Base-by-base conservation (phyloP, 2,888 invertebrate genomes). In the Suillia variegata region DNA sequence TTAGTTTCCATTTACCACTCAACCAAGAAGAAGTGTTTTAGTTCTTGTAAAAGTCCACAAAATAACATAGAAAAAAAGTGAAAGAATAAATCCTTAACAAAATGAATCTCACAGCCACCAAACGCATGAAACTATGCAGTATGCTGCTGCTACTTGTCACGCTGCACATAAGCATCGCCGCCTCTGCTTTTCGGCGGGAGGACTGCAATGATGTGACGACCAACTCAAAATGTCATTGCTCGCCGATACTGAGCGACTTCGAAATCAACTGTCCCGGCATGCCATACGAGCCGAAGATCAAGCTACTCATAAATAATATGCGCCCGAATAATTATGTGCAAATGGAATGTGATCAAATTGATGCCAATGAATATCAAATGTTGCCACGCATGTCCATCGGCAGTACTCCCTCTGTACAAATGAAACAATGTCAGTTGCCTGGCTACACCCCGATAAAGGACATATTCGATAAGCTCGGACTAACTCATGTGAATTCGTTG, bases 361-460 rank as follows among this genome's bases (percentile, higher is more conserved):
- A 79, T 58, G 69, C 75, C 5, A 64, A 69, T 1, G 77, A 80
- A 8, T 82, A 77, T 56, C 68, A 66, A 2, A 62, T 74, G 20
- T 59, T 82, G 63, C 82, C 82, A 1, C 60, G 68, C 13, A 68
- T 81, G 69, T 65, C 68, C n/a, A 74, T 81, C 34, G 79, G 80
- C 12, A 73, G 65, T 49, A 73, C 70, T 1, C 70, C 74, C 1
- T 73, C 64, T 42, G 80, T 82, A 3, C 77, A 80, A 58, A 80
- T 82, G 20, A 69, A 74, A 22, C 72, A 77, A 8, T 82, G 82
- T 54, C 81, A 82, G 2, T 62, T 82, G 62, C 82, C 82, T 0
- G 70, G 69, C 0, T 70, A 77, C 80, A 83, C 77, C 79, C 85
- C 67, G 76, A 84, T 86, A 33, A 70, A 76, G 17, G 69, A 70